Evolutionary conservation across 2,797 vertebrate species (phyloP).

Genomic region (Pangasius sanitwongsei): DNA sequence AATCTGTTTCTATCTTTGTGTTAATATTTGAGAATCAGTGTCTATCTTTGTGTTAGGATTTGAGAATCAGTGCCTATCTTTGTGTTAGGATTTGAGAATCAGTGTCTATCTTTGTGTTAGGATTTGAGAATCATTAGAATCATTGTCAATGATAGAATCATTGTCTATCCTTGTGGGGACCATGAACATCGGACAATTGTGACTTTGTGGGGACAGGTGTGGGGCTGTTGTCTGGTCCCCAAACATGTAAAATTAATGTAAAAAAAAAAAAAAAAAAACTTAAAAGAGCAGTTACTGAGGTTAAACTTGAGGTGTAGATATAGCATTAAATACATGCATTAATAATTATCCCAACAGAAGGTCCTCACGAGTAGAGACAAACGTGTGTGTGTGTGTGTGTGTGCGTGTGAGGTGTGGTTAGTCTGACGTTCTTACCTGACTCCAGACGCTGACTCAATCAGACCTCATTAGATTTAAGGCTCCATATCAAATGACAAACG

Average conservation of each 20-base stretch:
- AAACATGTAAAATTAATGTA: background rate
- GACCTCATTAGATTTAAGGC: constrained; percentile 19
- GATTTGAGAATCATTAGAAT: background rate
- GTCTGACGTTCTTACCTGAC: constrained; percentile 49
- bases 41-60: too few species aligned
- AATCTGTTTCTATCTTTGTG: background rate
- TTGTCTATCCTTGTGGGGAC: background rate
- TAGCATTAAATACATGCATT: background rate
- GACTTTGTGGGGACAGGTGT: background rate
- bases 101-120: too few species aligned
- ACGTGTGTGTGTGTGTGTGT: background rate
- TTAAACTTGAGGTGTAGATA: background rate
- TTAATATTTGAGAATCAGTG: too few species aligned
- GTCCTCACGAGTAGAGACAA: background rate
- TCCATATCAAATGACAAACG: constrained; percentile 29
- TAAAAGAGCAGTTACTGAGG: background rate
- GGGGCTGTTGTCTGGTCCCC: background rate
- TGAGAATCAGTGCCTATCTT: too few species aligned
- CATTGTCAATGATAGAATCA: too few species aligned
- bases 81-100: too few species aligned
- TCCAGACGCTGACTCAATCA: constrained; percentile 58
- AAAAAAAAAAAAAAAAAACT: background rate
- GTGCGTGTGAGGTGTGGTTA: constrained; percentile 22
- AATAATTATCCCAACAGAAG: background rate
- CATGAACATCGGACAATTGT: background rate